Conservation (phyloP, 2,888 invertebrate genomes). For the Tetramorium bicarinatum region DNA sequence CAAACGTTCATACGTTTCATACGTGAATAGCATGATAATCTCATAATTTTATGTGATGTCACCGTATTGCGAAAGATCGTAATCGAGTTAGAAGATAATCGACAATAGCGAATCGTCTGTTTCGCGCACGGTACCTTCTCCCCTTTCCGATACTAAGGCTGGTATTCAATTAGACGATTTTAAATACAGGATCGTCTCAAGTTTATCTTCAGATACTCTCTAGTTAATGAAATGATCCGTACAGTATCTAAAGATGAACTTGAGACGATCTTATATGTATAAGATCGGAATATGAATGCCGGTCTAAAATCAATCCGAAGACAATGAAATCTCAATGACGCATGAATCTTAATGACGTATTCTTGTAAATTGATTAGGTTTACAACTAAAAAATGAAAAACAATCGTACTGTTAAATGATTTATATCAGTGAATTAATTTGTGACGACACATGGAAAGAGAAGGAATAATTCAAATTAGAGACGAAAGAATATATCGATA, state of each 20-base stretch:
- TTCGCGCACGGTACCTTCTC: neutral
- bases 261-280: too few species aligned
- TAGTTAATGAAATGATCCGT: too few species aligned
- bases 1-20: neutral
- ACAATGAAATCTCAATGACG: neutral
- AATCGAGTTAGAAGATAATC: conserved; percentile 14
- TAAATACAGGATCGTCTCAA: too few species aligned
- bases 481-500: neutral
- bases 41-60: neutral
- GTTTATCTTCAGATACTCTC: too few species aligned
- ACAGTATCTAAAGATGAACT: too few species aligned
- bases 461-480: neutral
- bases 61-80: neutral
- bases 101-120: neutral
- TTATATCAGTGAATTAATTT: conserved; percentile 5
- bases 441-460: neutral
- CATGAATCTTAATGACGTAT: neutral
- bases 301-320: neutral
- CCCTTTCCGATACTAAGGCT: neutral
- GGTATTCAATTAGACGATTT: too few species aligned
- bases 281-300: too few species aligned
- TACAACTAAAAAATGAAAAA: neutral
- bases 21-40: conserved; percentile 13
- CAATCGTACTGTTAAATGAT: neutral
- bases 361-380: neutral